phyloP scores from a whole-genome alignment of 2,113 vertebrate species.

The Symphodus melops region DNA sequence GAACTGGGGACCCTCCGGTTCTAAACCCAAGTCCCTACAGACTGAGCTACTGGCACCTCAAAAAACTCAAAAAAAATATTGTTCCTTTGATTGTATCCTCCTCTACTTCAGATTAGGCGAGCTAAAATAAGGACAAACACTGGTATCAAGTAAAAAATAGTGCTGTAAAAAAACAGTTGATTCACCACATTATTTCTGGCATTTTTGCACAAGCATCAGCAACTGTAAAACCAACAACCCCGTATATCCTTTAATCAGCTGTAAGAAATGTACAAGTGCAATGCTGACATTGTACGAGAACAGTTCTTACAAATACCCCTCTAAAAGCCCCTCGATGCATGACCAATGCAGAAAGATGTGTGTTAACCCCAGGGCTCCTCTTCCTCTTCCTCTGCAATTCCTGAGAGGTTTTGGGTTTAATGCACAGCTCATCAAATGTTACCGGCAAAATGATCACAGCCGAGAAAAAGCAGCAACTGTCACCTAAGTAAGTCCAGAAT shows the following conservation, averaged over 20 bases:
- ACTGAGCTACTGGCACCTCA: no score
- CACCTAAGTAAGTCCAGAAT: conserved; percentile 99
- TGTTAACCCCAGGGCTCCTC: conserved; percentile 66
- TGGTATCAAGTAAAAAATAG: conserved; percentile 25
- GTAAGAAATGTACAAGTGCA: conserved; percentile 37
- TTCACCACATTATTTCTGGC: conserved; percentile 1
- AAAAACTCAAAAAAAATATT: not conserved
- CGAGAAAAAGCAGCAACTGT: conserved; percentile 92
- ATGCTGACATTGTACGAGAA: conserved; percentile 17
- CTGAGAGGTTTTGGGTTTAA: conserved; percentile 75
- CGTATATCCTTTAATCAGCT: conserved; percentile 28
- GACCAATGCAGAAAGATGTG: conserved; percentile 81
- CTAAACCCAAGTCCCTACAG: no score
- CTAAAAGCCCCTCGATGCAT: conserved; percentile 41
- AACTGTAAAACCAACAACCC: conserved; percentile 38
- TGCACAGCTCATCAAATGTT: conserved; percentile 85
- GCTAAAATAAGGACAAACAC: conserved; percentile 30
- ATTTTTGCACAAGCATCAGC: conserved; percentile 26
- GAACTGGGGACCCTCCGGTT: no score
- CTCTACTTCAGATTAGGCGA: not conserved
- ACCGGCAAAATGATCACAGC: conserved; percentile 91
- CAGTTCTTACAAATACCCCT: conserved; percentile 24
- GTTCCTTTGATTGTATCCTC: not conserved
- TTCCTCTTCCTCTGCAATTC: conserved; percentile 15
- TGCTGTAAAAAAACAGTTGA: conserved; percentile 13